Conservation (phyloP, 2,797 vertebrate genomes). For the Sarcophilus harrisii region DNA sequence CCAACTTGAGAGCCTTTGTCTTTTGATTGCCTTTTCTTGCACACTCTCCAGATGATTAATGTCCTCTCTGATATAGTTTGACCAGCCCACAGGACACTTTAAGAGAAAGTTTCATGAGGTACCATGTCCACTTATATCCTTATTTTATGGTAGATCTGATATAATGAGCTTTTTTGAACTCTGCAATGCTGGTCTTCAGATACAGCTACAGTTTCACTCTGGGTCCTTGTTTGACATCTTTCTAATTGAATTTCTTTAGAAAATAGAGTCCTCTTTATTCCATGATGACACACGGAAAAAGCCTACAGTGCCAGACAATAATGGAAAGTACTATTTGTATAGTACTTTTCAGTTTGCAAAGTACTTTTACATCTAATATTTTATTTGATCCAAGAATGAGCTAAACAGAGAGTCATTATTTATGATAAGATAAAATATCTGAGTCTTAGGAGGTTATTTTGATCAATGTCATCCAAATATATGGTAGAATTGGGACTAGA, state of each 20-base stretch:
- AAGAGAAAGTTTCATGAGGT: not conserved
- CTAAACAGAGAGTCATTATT: not conserved
- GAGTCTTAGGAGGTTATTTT: not conserved
- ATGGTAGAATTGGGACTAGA: not conserved
- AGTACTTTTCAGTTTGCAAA: not conserved
- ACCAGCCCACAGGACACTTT: not conserved
- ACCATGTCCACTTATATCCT: not conserved
- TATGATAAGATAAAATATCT: not conserved
- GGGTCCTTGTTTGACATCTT: not conserved
- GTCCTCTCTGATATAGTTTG: not conserved
- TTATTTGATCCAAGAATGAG: not conserved
- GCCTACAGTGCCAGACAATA: not conserved
- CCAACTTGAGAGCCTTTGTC: not conserved
- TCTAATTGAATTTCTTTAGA: not conserved
- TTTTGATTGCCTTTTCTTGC: not conserved
- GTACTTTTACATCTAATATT: not conserved
- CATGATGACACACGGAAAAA: not conserved
- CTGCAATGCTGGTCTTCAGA: not conserved
- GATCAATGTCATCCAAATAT: not conserved
- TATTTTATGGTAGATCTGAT: not conserved
- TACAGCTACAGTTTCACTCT: not conserved
- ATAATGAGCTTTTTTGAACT: not conserved
- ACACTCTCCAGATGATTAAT: not conserved
- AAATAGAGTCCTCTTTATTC: not conserved
- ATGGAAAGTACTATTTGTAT: not conserved